Conservation (phyloP, 1,140 invertebrate genomes). For the silkworm (Bombyx mori) region ASM3026992v2 NC_085114.1:7637001-7637500, state of each 20-base stretch:
- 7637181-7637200: background rate
- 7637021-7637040: too few species aligned
- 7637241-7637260: background rate
- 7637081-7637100: too few species aligned
- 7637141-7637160: too few species aligned
- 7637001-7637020: too few species aligned
- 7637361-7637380: background rate
- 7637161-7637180: background rate
- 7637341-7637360: background rate
- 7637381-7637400: background rate
- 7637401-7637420: background rate
- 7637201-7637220: conserved; percentile 1
- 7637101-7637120: too few species aligned
- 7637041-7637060: too few species aligned
- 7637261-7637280: background rate
- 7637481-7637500: too few species aligned
- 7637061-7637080: too few species aligned
- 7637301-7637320: background rate
- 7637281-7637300: background rate
- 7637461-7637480: too few species aligned
- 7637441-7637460: too few species aligned
- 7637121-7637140: too few species aligned
- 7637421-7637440: too few species aligned
- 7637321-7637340: background rate
- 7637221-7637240: background rate